These are phyloP conservation scores for Odocoileus virginianus DNA, from an alignment of 2,113 vertebrate genomes.

Conservation along the genomic window DNA sequence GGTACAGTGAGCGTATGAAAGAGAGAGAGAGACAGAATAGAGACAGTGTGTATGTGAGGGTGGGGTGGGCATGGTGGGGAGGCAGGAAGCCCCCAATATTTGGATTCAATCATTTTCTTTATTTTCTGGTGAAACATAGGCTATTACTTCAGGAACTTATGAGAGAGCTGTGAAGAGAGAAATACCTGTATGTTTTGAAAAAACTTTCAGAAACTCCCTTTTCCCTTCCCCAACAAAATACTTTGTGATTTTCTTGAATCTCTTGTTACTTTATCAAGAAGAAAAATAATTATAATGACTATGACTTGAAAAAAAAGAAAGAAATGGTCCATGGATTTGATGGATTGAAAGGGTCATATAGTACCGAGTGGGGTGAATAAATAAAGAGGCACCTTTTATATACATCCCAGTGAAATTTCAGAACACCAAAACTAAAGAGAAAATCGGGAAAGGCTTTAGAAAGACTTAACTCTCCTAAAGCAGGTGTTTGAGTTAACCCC, in stretches of 20 bases:
- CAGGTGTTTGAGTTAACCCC: not conserved
- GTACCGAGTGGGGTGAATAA: not conserved
- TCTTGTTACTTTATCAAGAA: not conserved
- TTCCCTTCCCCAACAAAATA: not conserved
- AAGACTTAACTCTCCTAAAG: not conserved
- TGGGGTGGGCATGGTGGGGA: fast-evolving
- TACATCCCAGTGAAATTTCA: not conserved
- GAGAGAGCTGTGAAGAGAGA: not conserved
- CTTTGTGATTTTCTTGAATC: not conserved
- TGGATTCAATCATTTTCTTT: not conserved
- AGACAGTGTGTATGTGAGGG: not conserved
- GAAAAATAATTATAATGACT: not conserved
- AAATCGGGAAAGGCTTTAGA: not conserved
- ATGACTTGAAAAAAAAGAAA: not conserved
- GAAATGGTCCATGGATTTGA: not conserved
- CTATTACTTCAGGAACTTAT: not conserved
- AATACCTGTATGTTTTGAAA: not conserved
- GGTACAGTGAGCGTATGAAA: not conserved
- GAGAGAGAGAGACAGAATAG: not conserved
- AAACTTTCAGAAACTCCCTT: not conserved
- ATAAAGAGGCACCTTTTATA: not conserved
- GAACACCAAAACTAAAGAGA: not conserved
- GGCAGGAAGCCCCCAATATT: not conserved
- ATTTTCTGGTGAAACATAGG: not conserved
- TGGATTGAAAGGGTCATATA: not conserved